phyloP scores from a whole-genome alignment of 2,113 vertebrate genomes.

The Planiliza haematocheilus region DNA sequence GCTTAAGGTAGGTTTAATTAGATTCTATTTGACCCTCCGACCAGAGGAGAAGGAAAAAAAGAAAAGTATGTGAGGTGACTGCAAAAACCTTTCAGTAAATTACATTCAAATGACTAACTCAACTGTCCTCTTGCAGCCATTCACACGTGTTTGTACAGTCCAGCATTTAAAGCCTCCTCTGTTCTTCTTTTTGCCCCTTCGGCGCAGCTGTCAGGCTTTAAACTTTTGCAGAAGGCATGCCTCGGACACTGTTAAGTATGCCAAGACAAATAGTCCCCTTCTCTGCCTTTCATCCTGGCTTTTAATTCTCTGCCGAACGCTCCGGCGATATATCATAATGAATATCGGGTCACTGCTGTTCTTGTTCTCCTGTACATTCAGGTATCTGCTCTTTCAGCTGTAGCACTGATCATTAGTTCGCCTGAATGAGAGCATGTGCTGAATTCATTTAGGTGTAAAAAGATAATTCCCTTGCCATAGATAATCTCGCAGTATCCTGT shows the following conservation, averaged over 20 bases:
- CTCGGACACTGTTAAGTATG: slow-evolving; percentile 1
- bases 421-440: background rate
- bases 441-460: background rate
- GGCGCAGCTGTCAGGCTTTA: slow-evolving; percentile 7
- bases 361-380: background rate
- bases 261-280: slow-evolving; percentile 15
- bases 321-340: background rate
- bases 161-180: slow-evolving; percentile 35
- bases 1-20: slow-evolving; percentile 25
- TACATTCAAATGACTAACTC: slow-evolving; percentile 1
- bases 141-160: slow-evolving; percentile 12
- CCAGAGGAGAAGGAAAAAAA: background rate
- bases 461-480: slow-evolving; percentile 3
- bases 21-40: background rate
- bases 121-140: background rate
- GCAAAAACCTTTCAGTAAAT: slow-evolving; percentile 1
- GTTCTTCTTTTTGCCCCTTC: slow-evolving; percentile 25
- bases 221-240: slow-evolving; percentile 9
- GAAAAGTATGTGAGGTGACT: slow-evolving; percentile 18
- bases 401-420: background rate
- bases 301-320: slow-evolving; percentile 9
- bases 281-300: slow-evolving; percentile 26
- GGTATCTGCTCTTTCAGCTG: background rate
- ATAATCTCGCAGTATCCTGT: slow-evolving; percentile 27
- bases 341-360: slow-evolving; percentile 10